Base-by-base conservation (phyloP, 1,140 invertebrate genomes). In the Mylabris phalerata region DNA sequence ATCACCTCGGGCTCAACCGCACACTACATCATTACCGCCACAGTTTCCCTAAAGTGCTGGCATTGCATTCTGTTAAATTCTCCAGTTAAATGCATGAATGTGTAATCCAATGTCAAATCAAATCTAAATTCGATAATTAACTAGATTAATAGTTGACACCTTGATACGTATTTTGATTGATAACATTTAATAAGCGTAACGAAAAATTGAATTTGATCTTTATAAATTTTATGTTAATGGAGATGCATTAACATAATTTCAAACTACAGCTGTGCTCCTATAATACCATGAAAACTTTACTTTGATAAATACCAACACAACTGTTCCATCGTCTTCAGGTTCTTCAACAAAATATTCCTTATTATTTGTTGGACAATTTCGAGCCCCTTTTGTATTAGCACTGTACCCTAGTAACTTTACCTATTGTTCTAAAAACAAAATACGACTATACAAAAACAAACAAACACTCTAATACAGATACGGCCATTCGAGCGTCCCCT, bases 21-120 rank as follows among this genome's bases (percentile, higher is more conserved):
- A 62, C 61, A 62, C 61, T 62, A 62, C 57, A 62, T 62, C 61
- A 62, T 62, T 62, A 62, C 61, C 48, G 52, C 51, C 59, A 52
- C 50, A 52, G 42, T 48, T 55, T 59, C 51, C 47, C 48, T 43
- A 55, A 56, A 55, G 60, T 62, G 57, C 57, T 62, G 49, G 40
- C 55, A 48, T 50, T 62, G 51, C 54, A 56, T 59, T 59, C 52
- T 56, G 54, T 32, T 49, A 49, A 55, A 49, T 50, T 54, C 42
- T 39, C 43, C 38, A 38, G n/a, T 51, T 59, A 59, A 59, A 55
- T 59, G 50, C 50, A 55, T 9, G 59, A 61, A 61, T 61, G 56
- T 57, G 55, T 48, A 54, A 57, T 48, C 48, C 24, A 7, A n/a
- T 57, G 56, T 57, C 56, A 50, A 47, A 57, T 57, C 56, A 57